These are phyloP conservation scores for Phoxinus phoxinus DNA, from an alignment of 2,113 vertebrate species.

Conservation along the genomic window DNA sequence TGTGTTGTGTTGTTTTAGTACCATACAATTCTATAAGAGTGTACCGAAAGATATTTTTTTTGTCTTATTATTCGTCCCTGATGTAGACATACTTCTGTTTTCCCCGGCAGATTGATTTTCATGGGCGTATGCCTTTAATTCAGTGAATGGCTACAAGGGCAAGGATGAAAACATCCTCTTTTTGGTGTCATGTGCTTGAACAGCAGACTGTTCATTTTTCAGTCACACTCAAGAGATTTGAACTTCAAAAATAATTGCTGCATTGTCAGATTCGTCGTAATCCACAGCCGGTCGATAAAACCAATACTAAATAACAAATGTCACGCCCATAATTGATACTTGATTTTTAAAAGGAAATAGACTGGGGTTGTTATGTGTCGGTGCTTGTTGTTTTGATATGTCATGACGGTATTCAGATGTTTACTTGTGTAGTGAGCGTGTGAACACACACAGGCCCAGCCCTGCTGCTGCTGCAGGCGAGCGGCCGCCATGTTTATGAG, in stretches of 20 bases:
- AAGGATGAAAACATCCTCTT: conserved; percentile 63
- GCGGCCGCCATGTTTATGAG: conserved; percentile 61
- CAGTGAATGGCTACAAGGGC: conserved; percentile 71
- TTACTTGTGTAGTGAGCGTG: conserved; percentile 10
- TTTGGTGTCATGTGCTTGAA: conserved; percentile 12
- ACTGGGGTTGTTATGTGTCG: background rate
- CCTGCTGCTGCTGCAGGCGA: conserved; percentile 57
- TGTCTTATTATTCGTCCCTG: background rate
- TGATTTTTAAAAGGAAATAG: background rate
- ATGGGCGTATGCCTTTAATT: conserved; percentile 78
- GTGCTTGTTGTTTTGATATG: background rate
- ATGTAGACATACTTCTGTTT: conserved; percentile 57
- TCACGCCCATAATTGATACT: background rate
- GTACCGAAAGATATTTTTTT: background rate
- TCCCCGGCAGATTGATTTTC: conserved; percentile 70
- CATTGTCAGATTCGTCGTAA: conserved; percentile 3
- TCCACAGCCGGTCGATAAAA: conserved; percentile 5
- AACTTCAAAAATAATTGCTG: background rate
- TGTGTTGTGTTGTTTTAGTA: background rate
- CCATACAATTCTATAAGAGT: background rate
- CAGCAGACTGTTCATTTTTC: background rate
- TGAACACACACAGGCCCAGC: conserved; percentile 45
- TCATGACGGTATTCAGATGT: background rate
- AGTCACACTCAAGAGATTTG: background rate
- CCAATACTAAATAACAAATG: background rate